A percentile compares a stretch with the other conserved stretches of the same genome.
Evolutionary conservation across 2,113 vertebrate genomes (phyloP).

Genomic region (Halichoerus grypus): DNA sequence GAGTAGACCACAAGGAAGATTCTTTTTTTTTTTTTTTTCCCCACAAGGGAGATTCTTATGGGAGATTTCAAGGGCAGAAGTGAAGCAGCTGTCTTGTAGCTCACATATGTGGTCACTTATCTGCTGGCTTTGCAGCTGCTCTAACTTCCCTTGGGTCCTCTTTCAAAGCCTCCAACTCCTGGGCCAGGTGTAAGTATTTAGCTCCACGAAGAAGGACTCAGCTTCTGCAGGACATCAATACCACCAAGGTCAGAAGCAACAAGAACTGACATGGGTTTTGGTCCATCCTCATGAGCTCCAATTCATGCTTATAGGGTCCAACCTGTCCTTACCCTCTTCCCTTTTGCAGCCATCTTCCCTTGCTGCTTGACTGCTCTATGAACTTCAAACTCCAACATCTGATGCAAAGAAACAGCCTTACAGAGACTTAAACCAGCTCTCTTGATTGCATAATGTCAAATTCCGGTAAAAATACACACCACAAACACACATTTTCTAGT

Average conservation of each 20-base stretch:
- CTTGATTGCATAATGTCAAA: not conserved
- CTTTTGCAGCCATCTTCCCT: not conserved
- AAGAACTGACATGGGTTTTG: not conserved
- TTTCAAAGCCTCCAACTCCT: not conserved
- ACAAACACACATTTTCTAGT: not conserved
- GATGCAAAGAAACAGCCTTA: not conserved
- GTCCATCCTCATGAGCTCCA: not conserved
- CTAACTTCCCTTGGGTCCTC: not conserved
- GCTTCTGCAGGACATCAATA: not conserved
- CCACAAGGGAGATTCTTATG: not conserved
- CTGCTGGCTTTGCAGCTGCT: not conserved
- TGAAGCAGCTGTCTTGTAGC: not conserved
- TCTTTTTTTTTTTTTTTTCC: no score
- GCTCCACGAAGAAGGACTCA: not conserved
- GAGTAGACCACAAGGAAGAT: not conserved
- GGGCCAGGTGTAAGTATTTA: not conserved
- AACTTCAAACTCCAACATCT: not conserved
- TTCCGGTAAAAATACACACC: not conserved
- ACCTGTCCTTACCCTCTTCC: not conserved
- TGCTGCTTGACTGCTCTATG: not conserved
- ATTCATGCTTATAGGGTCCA: not conserved
- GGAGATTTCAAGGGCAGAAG: not conserved
- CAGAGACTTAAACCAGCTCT: not conserved
- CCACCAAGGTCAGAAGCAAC: not conserved
- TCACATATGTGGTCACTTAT: not conserved